Evolutionary conservation across 2,888 invertebrate genomes (phyloP), one percentile per base, ranked within the genome.

Genomic region (Tyria jacobaeae): DNA sequence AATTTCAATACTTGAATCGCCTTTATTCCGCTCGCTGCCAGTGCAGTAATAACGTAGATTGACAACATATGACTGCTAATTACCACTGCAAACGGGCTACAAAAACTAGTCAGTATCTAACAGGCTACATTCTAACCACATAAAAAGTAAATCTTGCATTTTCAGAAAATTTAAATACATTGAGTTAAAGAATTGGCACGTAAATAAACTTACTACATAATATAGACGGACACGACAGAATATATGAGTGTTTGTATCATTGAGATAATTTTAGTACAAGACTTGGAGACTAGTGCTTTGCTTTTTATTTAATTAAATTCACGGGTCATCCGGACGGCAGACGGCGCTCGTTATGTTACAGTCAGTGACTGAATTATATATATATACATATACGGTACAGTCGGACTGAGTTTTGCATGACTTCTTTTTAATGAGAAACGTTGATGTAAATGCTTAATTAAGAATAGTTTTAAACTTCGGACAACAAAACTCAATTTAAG

Each of bases 301-400:
- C 83, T 81, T 86, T 85, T 84, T 76, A 75, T 87, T 84, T 83
- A 86, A 88, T 88, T 87, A 87, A 87, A 86, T 88, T 84, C 72
- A 81, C 80, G 80, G 78, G 75, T 82, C 68, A 78, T 85, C 80
- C n/a, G 79, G 74, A 75, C 70, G 68, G 69, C 66, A 81, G 77
- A 77, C 72, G 76, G 61, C 65, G 74, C 78, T 81, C 75, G 76
- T 83, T 79, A 79, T 65, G 68, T n/a, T n/a, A n/a, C n/a, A n/a
- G n/a, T n/a, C n/a, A n/a, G n/a, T n/a, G n/a, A n/a, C n/a, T n/a
- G n/a, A n/a, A n/a, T n/a, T n/a, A n/a, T n/a, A n/a, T 68, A 67
- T 56, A 66, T 57, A 68, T 64, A 60, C 52, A 57, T 69, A 55
- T 63, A 44, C 27, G 53, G 74, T 73, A 73, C 74, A 73, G 55